Conservation (phyloP, 2,797 vertebrate species). For the Cygnus olor region DNA sequence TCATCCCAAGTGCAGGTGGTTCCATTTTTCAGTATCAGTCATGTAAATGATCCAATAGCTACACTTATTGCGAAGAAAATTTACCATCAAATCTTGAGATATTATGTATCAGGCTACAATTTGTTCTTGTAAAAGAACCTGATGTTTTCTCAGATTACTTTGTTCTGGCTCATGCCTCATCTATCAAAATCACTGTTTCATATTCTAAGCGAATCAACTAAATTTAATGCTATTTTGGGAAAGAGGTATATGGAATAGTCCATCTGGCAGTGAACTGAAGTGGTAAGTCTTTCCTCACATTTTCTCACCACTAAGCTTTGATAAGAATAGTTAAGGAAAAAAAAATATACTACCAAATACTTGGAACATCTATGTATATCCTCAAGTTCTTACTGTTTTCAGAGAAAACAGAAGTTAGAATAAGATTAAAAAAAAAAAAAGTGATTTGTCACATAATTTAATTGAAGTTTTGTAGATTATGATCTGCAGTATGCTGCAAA, state of each 20-base stretch:
- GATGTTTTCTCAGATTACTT: not conserved
- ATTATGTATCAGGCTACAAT: not conserved
- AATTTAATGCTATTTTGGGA: not conserved
- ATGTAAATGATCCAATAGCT: not conserved
- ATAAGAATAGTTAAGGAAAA: not conserved
- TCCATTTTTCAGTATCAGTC: not conserved
- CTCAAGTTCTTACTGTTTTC: not conserved
- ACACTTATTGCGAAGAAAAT: not conserved
- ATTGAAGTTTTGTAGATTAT: not conserved
- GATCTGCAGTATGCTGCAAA: not conserved
- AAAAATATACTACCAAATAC: not conserved
- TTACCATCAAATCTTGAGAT: not conserved
- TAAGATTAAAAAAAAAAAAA: not conserved
- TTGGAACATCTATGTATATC: not conserved
- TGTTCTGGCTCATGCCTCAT: not conserved
- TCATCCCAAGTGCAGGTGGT: not conserved
- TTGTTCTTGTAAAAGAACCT: conserved; percentile 2
- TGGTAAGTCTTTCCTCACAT: not conserved
- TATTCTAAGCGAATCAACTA: not conserved
- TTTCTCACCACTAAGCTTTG: not conserved
- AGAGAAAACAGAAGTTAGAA: not conserved
- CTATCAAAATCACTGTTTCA: not conserved
- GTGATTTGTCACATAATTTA: not conserved
- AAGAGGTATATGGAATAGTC: not conserved
- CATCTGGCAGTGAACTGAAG: not conserved